Percentiles rank a stretch among this genome's conserved stretches.
Conservation (phyloP, 2,888 invertebrate genomes). For the Leptinotarsa juncta region DNA sequence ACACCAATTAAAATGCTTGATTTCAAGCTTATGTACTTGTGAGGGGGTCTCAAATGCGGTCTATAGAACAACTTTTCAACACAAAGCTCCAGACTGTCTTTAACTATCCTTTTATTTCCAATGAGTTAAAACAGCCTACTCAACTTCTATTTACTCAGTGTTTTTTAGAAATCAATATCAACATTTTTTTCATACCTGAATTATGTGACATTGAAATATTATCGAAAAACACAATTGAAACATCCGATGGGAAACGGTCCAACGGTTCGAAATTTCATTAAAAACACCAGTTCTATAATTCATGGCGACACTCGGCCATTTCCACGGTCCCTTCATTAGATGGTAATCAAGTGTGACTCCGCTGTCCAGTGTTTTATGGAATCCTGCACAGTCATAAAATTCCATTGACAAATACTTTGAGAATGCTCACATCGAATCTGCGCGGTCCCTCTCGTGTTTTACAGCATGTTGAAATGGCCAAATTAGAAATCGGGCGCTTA, state of each 20-base stretch:
- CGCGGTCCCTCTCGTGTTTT: constrained; percentile 31
- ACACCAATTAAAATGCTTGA: too few species aligned
- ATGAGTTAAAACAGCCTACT: too few species aligned
- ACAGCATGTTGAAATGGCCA: constrained; percentile 38
- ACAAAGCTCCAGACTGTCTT: too few species aligned
- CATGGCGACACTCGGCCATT: not conserved
- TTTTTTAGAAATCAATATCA: too few species aligned
- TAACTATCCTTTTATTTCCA: too few species aligned
- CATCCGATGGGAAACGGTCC: not conserved
- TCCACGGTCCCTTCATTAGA: constrained; percentile 11
- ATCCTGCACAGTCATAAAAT: constrained; percentile 29
- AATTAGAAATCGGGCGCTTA: constrained; percentile 34
- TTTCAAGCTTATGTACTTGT: too few species aligned
- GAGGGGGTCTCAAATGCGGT: too few species aligned
- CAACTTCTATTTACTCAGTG: too few species aligned
- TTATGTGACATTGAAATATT: too few species aligned
- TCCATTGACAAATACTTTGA: constrained; percentile 37
- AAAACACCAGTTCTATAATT: constrained; percentile 6
- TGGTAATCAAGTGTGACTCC: constrained; percentile 12
- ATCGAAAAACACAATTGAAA: too few species aligned
- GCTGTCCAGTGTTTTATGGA: constrained; percentile 13
- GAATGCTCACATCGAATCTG: constrained; percentile 33
- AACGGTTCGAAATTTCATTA: not conserved
- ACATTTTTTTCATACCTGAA: too few species aligned
- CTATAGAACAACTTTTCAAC: too few species aligned